These are phyloP conservation scores for Seison nebaliae DNA, from an alignment of 1,140 invertebrate species.

Conservation along the genomic window DNA sequence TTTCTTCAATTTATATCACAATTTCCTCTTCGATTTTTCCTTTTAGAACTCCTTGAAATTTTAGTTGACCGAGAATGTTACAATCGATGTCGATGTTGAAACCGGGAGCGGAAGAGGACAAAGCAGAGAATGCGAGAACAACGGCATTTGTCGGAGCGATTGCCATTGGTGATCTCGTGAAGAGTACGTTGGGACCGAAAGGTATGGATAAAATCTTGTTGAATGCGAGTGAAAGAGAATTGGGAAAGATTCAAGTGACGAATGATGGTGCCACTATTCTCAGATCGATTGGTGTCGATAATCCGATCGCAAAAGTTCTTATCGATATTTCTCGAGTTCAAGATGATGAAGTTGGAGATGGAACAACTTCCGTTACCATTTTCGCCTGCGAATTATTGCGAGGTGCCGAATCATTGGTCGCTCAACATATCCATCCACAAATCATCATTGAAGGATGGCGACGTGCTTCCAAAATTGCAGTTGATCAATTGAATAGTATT, in stretches of 20 bases:
- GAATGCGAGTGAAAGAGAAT: constrained; percentile 51
- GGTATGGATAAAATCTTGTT: constrained; percentile 95
- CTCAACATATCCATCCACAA: constrained; percentile 86
- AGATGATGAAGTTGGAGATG: constrained; percentile 98
- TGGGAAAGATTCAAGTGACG: constrained; percentile 66
- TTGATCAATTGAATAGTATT: constrained; percentile 53
- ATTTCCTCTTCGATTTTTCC: too few species aligned
- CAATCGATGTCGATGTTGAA: constrained; percentile 78
- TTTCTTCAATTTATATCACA: too few species aligned
- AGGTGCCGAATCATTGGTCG: constrained; percentile 73
- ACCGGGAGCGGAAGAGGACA: constrained; percentile 82
- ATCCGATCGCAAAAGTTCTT: constrained; percentile 89
- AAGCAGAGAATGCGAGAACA: constrained; percentile 61
- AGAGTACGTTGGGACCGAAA: constrained; percentile 88
- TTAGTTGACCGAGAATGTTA: too few species aligned
- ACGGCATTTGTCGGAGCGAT: constrained; percentile 91
- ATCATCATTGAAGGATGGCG: constrained; percentile 86
- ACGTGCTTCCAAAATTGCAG: constrained; percentile 50
- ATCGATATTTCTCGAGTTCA: constrained; percentile 91
- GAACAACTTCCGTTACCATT: constrained; percentile 91
- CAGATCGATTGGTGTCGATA: constrained; percentile 81
- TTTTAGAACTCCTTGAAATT: too few species aligned
- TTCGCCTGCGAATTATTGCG: constrained; percentile 71
- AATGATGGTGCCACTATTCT: constrained; percentile 98
- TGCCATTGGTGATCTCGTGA: constrained; percentile 87